Base-by-base conservation (phyloP, 2,113 vertebrate species). In the Hippolais icterina region DNA sequence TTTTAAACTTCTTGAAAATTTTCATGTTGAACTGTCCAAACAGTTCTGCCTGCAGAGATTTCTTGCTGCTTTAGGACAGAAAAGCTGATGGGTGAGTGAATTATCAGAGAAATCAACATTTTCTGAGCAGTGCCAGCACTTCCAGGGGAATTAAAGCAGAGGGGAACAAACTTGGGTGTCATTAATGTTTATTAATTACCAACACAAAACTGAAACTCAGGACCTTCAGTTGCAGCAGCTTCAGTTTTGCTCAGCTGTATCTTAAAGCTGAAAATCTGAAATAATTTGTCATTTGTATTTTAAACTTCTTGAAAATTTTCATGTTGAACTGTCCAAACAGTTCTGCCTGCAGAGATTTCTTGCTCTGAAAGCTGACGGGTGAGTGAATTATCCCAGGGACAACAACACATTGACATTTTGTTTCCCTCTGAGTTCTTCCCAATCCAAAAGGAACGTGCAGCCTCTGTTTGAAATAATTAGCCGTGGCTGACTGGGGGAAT, bases 381-480 rank as follows among this genome's bases (percentile, higher is more conserved):
- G 27, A 56, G n/a, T 31, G 68, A 66, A 66, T 59, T 72, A 42
- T 49, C 44, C 12, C 35, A 63, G 54, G 53, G 54, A 64, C 50
- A 63, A 53, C 59, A 72, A 24, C 28, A 27, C 5, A 0, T 35
- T 72, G 49, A 0, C 23, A 2, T 7, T 81, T 12, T 15, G 0
- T 75, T 87, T 91, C 77, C 54, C 71, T 80, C 66, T 17, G 12
- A 74, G 56, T 52, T 81, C 79, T 71, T 78, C 64, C 33, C 64
- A 56, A 50, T 31, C 57, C 46, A 72, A 46, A 94, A 60, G 10
- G 79, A 97, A 96, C 39, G 16, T 93, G 84, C 84, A 94, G 81
- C 91, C 87, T 94, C 90, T 95, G 90, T 93, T 96, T 97, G 97
- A 78, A 95, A 95, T 97, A 97, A 97, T 97, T 97, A 97, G 95